Base-by-base conservation (phyloP, 2,797 vertebrate species). In the Gambelia wislizenii region DNA sequence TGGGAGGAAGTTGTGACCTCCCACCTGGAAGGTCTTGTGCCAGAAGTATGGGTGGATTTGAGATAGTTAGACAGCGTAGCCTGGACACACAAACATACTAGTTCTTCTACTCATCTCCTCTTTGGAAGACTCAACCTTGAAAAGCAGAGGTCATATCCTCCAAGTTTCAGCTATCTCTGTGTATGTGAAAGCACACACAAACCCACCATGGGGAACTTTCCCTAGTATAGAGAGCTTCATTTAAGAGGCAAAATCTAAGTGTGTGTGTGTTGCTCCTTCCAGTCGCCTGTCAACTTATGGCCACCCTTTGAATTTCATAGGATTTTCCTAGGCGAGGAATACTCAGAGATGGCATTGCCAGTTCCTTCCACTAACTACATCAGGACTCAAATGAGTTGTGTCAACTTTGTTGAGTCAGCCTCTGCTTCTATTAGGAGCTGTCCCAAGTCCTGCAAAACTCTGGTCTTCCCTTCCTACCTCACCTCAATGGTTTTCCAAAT, bases 371-470 rank as follows among this genome's bases (percentile, higher is more conserved):
- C 56, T 59, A 59, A 22, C 56, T 59, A 59, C 1, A 1, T 59
- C 56, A 22, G 20, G 56, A 59, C 56, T 59, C 56, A 59, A 6
- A 2, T 59, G 56, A 59, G 4, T 25, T 59, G 54, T 61, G 18
- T 76, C 39, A 61, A n/a, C 59, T 42, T 76, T 42, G 72, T 47
- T 76, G 56, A 42, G 9, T n/a, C 54, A 44, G 52, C 59, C 30
- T 44, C 25, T 47, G 27, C 42, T 6, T 44, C 74, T 47, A 36
- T 39, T 39, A 36, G 61, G 76, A 79, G 76, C 75, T 87, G 44
- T 79, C 85, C 85, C 20, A 22, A 74, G 84, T 85, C 39, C 72
- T 85, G 84, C 30, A 85, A 30, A n/a, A 72, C 7, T 36, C 70
- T 54, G 54, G n/a, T 8, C 36, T 59, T 56, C 10, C 56, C 36